Evolutionary conservation across 2,888 invertebrate genomes (phyloP), one percentile per base, ranked within the genome.

Genomic region (Mycogona germanica): DNA sequence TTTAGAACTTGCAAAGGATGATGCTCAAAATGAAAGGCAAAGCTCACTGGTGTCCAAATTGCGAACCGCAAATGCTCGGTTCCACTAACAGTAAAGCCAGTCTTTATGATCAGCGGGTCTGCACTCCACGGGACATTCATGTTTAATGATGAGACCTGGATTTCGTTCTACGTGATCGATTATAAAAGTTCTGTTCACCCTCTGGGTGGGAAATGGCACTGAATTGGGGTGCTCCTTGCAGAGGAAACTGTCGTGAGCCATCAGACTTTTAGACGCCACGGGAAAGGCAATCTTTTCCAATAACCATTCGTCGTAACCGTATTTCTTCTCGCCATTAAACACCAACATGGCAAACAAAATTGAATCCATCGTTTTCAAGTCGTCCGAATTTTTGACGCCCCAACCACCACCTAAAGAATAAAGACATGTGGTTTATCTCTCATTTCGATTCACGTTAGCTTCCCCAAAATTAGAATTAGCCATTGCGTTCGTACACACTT

Each of bases 331-430:
- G 23, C 12, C 52, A 9, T 17, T 30, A 19, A n/a, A n/a, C n/a
- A n/a, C 32, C 7, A 52, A 17, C 14, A 52, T 32, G 14, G 19
- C 23, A n/a, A 17, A 9, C 23, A 44, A 32, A n/a, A 52, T 19
- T 17, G 3, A 6, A 30, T 48, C 29, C 52, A 52, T 49, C 17
- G 21, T 26, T 17, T 12, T 17, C 12, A 52, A 14, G 32, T 52
- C 41, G 17, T 51, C n/a, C 2, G 28, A 9, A 19, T 52, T 52
- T 29, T 17, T 52, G 17, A 46, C 52, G 7, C 52, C 52, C 52
- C 52, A 52, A 44, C 45, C 46, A n/a, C 52, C 52, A 29, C 45
- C 52, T 52, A 12, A n/a, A 49, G 6, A 17, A 45, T n/a, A n/a
- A n/a, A n/a, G n/a, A n/a, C n/a, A n/a, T n/a, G n/a, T n/a, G n/a